A percentile compares a stretch with the other conserved stretches of the same genome.
Conservation (phyloP, 35 echinoderm and acorn worm genomes). For the Lytechinus variegatus region DNA sequence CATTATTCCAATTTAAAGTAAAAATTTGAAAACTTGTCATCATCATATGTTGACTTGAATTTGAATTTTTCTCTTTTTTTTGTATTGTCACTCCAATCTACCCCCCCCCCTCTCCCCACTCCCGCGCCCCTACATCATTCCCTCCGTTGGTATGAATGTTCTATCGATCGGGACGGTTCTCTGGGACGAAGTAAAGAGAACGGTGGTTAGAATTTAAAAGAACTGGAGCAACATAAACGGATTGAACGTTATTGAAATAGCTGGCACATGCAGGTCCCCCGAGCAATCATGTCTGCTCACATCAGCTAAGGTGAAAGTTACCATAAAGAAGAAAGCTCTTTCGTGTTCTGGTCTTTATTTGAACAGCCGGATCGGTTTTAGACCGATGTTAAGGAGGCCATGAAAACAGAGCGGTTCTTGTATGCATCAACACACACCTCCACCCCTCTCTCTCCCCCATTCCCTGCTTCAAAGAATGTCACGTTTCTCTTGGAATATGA, state of each 20-base stretch:
- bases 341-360: constrained; percentile 18
- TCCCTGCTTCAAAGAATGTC: neutral
- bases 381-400: neutral
- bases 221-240: neutral
- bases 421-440: neutral
- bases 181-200: neutral
- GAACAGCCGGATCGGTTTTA: constrained; percentile 15
- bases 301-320: neutral
- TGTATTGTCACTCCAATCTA: neutral
- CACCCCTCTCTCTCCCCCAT: neutral
- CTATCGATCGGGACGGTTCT: neutral
- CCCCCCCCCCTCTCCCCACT: neutral
- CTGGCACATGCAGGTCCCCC: neutral
- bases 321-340: neutral
- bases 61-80: neutral
- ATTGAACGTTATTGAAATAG: constrained; percentile 35
- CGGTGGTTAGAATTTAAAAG: neutral
- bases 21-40: too few species aligned
- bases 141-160: neutral
- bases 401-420: neutral
- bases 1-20: too few species aligned
- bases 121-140: neutral
- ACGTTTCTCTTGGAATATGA: neutral
- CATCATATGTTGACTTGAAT: neutral
- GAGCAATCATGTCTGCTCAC: neutral